These are phyloP conservation scores for Clarias macrocephalus DNA, from an alignment of 2,113 vertebrate species.

Conservation along the genomic window DNA sequence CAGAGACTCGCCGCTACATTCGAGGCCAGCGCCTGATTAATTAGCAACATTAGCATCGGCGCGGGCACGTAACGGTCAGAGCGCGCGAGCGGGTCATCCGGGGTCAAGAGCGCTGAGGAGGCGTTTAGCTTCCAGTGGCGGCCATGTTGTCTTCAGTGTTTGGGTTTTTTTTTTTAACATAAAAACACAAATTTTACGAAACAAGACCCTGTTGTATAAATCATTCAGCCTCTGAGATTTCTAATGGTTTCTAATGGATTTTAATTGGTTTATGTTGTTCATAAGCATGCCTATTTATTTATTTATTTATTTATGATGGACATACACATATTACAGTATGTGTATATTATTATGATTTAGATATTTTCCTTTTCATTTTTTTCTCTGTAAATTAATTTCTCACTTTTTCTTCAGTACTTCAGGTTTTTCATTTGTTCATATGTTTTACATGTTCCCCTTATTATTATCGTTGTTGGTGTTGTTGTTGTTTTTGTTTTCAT, in stretches of 20 bases:
- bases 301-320: background rate
- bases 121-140: conserved; percentile 4
- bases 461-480: too few relatives aligned
- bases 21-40: conserved; percentile 66
- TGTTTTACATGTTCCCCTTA: too few relatives aligned
- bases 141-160: background rate
- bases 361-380: background rate
- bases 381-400: background rate
- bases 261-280: background rate
- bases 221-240: background rate
- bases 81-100: conserved; percentile 58
- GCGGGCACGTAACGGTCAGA: conserved; percentile 41
- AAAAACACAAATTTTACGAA: background rate
- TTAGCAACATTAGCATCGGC: conserved; percentile 59
- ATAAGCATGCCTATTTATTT: background rate
- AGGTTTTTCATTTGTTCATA: too few relatives aligned
- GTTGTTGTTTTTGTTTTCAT: too few relatives aligned
- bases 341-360: background rate
- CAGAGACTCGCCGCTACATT: conserved; percentile 70
- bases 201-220: background rate
- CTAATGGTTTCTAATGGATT: background rate
- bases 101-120: conserved; percentile 60
- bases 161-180: background rate
- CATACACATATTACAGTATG: background rate
- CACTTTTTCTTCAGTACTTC: too few relatives aligned